Evolutionary conservation across 2,888 invertebrate species (phyloP).

Genomic region (Chloroclysta siterata): DNA sequence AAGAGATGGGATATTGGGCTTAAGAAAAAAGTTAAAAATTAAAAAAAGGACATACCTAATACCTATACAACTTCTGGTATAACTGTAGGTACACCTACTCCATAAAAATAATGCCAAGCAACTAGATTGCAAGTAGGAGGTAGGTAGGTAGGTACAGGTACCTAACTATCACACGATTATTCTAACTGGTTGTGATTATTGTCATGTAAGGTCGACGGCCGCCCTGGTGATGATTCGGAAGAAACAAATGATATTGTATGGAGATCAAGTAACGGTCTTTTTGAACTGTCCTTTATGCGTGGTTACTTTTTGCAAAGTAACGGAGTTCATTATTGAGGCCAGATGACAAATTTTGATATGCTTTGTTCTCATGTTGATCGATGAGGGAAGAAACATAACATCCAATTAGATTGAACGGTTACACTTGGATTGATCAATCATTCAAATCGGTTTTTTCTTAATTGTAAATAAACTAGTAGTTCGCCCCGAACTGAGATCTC

Average conservation of each 20-base stretch:
- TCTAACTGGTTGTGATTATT: slow-evolving; percentile 30
- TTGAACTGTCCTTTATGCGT: slow-evolving; percentile 20
- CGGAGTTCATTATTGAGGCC: slow-evolving; percentile 14
- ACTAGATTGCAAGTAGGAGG: no score
- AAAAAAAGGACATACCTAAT: no score
- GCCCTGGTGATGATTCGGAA: slow-evolving; percentile 34
- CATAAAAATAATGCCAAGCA: no score
- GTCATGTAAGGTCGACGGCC: slow-evolving; percentile 35
- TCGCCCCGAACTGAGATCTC: no score
- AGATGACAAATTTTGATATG: slow-evolving; percentile 3
- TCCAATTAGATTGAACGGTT: no score
- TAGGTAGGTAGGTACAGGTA: background rate
- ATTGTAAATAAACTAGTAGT: no score
- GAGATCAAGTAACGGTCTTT: slow-evolving; percentile 40
- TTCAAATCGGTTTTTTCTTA: no score
- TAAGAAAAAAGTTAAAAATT: no score
- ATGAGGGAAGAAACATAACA: background rate
- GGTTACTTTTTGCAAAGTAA: slow-evolving; percentile 11
- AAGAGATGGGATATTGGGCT: no score
- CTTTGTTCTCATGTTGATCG: background rate
- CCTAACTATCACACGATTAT: slow-evolving; percentile 4
- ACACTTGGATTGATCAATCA: no score
- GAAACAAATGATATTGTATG: slow-evolving; percentile 42
- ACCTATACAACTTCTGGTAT: no score
- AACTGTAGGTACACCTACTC: no score